Percentiles rank a stretch among this genome's conserved stretches.
Conservation (phyloP, 2,113 vertebrate species). For the Buteo buteo region DNA sequence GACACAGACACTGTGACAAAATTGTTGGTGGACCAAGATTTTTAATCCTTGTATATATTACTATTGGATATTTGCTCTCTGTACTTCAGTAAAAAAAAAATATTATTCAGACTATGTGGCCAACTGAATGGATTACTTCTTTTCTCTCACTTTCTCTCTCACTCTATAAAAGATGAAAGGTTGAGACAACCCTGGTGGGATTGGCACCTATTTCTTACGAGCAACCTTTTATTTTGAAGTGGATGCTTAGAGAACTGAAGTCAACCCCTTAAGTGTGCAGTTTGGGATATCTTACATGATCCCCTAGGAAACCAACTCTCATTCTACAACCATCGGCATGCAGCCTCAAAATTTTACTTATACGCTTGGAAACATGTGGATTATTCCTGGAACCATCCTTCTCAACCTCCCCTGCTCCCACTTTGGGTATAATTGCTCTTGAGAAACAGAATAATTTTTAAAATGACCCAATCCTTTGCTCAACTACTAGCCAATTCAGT, state of each 20-base stretch:
- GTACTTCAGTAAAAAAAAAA: not conserved
- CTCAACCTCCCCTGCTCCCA: not conserved
- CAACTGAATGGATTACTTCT: not conserved
- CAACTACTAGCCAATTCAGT: not conserved
- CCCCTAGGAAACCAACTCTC: not conserved
- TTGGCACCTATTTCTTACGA: not conserved
- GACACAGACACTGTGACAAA: not conserved
- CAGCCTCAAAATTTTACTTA: not conserved
- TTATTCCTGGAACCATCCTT: not conserved
- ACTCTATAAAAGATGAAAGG: not conserved
- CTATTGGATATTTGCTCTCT: not conserved
- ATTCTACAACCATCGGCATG: not conserved
- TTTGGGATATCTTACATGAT: not conserved
- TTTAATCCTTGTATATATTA: not conserved
- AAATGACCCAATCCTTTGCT: not conserved
- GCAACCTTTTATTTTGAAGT: not conserved
- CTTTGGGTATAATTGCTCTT: not conserved
- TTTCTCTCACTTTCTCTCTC: not conserved
- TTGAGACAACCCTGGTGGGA: not conserved
- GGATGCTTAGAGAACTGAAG: not conserved
- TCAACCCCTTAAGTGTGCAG: not conserved
- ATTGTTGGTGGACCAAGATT: not conserved
- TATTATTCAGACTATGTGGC: not conserved
- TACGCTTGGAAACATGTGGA: not conserved
- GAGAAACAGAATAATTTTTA: not conserved